These are phyloP conservation scores for Ochlodes sylvanus DNA, from an alignment of 2,888 invertebrate species.

Conservation along the genomic window DNA sequence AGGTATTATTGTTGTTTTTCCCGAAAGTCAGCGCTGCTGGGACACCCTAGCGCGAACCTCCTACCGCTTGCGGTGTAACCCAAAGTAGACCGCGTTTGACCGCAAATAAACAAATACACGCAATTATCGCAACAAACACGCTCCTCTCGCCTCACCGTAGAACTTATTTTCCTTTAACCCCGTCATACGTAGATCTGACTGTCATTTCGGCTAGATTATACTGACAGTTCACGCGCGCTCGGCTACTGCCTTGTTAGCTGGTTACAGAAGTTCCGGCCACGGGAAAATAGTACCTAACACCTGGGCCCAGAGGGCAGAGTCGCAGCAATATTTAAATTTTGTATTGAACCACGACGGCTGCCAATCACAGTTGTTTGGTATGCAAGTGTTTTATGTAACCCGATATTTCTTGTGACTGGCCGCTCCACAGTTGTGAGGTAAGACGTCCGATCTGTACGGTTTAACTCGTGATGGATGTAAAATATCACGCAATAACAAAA, in stretches of 20 bases:
- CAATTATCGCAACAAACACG: slow-evolving; percentile 43
- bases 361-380: slow-evolving; percentile 48
- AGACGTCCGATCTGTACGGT: slow-evolving; percentile 30
- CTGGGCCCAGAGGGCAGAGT: slow-evolving; percentile 26
- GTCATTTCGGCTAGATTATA: slow-evolving; percentile 50
- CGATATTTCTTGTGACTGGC: slow-evolving; percentile 42
- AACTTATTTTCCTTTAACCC: slow-evolving; percentile 42
- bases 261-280: slow-evolving; percentile 15
- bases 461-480: slow-evolving; percentile 33
- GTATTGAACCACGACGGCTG: slow-evolving; percentile 43
- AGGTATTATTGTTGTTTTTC: neutral
- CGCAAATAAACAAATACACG: slow-evolving; percentile 53
- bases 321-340: slow-evolving; percentile 32
- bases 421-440: slow-evolving; percentile 32
- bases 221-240: slow-evolving; percentile 75
- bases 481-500: slow-evolving; percentile 35
- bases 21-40: slow-evolving; percentile 21
- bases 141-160: slow-evolving; percentile 45
- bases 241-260: slow-evolving; percentile 58
- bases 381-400: slow-evolving; percentile 45
- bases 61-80: slow-evolving; percentile 62
- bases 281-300: slow-evolving; percentile 27
- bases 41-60: slow-evolving; percentile 57
- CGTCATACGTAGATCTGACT: slow-evolving; percentile 36
- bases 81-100: slow-evolving; percentile 60